These are phyloP conservation scores for Ceratotherium simum DNA, from an alignment of 2,113 vertebrate species.

Conservation along the genomic window DNA sequence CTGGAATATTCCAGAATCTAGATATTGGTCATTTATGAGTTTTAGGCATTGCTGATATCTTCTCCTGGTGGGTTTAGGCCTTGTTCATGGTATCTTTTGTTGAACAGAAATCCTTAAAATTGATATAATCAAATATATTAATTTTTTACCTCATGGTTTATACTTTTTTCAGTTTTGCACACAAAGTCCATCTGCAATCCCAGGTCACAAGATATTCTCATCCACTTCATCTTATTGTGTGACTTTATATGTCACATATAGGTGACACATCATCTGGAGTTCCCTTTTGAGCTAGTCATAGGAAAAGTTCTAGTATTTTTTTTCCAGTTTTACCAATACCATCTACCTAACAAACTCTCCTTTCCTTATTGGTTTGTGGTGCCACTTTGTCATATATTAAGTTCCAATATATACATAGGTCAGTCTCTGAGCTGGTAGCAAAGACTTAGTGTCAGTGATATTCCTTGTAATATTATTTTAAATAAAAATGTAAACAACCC, in stretches of 20 bases:
- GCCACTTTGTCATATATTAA: not conserved
- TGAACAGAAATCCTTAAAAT: not conserved
- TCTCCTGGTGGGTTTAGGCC: not conserved
- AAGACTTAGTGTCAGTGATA: not conserved
- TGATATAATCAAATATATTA: not conserved
- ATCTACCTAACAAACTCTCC: not conserved
- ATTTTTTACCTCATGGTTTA: not conserved
- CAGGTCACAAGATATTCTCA: not conserved
- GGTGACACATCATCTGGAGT: not conserved
- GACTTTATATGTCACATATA: not conserved
- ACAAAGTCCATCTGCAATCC: not conserved
- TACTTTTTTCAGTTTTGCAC: not conserved
- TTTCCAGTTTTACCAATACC: not conserved
- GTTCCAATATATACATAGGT: not conserved
- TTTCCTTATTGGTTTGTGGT: not conserved
- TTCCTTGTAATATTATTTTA: not conserved
- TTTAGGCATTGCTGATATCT: not conserved
- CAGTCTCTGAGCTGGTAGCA: not conserved
- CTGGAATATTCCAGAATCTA: not conserved
- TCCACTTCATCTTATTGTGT: not conserved
- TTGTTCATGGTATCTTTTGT: not conserved
- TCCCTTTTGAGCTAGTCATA: not conserved
- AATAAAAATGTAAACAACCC: slow-evolving; percentile 5
- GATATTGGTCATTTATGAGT: not conserved
- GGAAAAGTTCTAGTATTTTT: not conserved